Percentiles rank a stretch among this genome's conserved stretches.
These are phyloP conservation scores for Oreochromis niloticus DNA, from an alignment of 2,113 vertebrate species.

Conservation along the genomic window DNA sequence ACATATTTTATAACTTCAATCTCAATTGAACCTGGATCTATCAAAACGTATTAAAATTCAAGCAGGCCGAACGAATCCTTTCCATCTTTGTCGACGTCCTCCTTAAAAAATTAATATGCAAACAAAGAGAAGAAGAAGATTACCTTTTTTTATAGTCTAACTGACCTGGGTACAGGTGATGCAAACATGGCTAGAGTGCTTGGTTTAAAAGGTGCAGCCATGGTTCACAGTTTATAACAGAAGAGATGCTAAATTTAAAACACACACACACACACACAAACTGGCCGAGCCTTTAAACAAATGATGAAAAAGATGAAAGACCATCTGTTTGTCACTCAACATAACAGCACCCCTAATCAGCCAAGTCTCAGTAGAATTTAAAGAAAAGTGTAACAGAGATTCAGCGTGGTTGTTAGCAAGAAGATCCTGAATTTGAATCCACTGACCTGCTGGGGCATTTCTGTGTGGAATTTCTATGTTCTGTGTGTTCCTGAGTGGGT, in stretches of 20 bases:
- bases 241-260: neutral
- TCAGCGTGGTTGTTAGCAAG: neutral
- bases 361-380: neutral
- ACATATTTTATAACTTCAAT: slow-evolving; percentile 38
- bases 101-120: neutral
- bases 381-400: neutral
- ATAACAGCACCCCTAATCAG: neutral
- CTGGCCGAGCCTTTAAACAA: neutral
- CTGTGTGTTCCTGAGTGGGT: neutral
- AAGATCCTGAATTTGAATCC: neutral
- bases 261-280: neutral
- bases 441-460: neutral
- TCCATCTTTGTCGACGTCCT: neutral
- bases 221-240: neutral
- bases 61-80: neutral
- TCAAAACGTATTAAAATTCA: slow-evolving; percentile 28
- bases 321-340: neutral
- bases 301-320: neutral
- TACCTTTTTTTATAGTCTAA: neutral
- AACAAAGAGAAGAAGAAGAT: neutral
- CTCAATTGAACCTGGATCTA: slow-evolving; percentile 13
- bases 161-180: neutral
- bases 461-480: neutral
- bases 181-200: neutral
- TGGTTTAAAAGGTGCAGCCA: neutral